Evolutionary conservation across 2,113 vertebrate species (phyloP), one percentile per base, ranked within the genome.

Genomic region (Nerophis lumbriciformis): DNA sequence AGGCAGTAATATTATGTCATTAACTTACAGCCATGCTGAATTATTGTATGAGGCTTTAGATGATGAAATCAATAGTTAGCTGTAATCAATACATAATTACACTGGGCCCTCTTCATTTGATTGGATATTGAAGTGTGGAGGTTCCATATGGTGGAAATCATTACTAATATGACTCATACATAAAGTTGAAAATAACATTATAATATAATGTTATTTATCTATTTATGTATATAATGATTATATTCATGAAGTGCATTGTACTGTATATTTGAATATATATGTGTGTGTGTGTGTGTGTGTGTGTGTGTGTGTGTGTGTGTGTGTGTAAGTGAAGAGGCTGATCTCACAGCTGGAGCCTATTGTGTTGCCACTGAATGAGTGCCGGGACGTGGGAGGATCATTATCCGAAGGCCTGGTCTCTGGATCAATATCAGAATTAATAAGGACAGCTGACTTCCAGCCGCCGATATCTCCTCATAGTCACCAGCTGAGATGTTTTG

Each of bases 371-470:
- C 28, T 80, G 85, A 87, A 88, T 82, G 76, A 81, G 63, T 61
- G 62, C 72, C 39, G 68, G 55, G 66, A 75, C 62, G 65, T 16
- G 53, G 62, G 70, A 75, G 78, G 80, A 77, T 87, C 87, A 88
- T 80, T 85, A 76, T 88, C 80, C 86, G 79, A 84, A 88, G 72
- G 71, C 78, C 83, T 42, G 63, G 81, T 68, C 56, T 6, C 67
- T 35, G 59, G 84, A 90, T 90, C 90, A 83, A 90, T 90, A 90
- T 53, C 59, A 81, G 79, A 87, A 88, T 89, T 87, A 73, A 88
- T 86, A 87, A 83, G 75, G 71, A 28, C 83, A 82, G 83, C 84
- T 85, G 85, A 88, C 72, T 62, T 73, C 48, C 55, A 69, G 62
- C 70, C 80, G 78, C 88, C 87, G 76, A 88, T 88, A 88, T 76